Evolutionary conservation across 2,888 invertebrate genomes (phyloP).

Genomic region (Thera britannica): DNA sequence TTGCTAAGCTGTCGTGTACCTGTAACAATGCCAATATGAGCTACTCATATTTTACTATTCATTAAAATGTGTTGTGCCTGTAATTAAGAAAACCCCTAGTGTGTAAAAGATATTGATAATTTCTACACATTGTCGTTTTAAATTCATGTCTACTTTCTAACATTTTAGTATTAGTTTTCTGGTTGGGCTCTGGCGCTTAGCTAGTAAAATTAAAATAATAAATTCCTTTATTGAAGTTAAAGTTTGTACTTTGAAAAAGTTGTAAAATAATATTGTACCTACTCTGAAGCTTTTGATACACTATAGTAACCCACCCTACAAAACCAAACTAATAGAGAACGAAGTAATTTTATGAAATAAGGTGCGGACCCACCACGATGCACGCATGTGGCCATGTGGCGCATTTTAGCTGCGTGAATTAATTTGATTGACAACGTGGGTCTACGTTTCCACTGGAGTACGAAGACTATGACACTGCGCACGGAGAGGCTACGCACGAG

Average conservation of each 20-base stretch:
- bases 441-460: no score
- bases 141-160: conserved; percentile 20
- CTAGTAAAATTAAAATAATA: conserved; percentile 32
- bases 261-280: neutral
- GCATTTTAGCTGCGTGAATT: no score
- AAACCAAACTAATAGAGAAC: no score
- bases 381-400: no score
- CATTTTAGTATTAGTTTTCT: conserved; percentile 17
- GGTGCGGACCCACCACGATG: no score
- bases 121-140: conserved; percentile 6
- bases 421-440: no score
- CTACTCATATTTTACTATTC: neutral
- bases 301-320: no score
- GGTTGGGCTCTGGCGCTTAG: conserved; percentile 27
- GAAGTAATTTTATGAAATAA: no score
- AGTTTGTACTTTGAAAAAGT: no score
- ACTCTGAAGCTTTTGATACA: no score
- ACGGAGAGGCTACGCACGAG: no score
- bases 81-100: conserved; percentile 12
- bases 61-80: conserved; percentile 17
- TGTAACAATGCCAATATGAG: neutral
- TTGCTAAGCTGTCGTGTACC: conserved; percentile 16
- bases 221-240: conserved; percentile 21
- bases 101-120: conserved; percentile 2
- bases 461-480: no score